phyloP scores from a whole-genome alignment of 2,797 vertebrate genomes.

The Pantherophis alleghaniensis region DNA sequence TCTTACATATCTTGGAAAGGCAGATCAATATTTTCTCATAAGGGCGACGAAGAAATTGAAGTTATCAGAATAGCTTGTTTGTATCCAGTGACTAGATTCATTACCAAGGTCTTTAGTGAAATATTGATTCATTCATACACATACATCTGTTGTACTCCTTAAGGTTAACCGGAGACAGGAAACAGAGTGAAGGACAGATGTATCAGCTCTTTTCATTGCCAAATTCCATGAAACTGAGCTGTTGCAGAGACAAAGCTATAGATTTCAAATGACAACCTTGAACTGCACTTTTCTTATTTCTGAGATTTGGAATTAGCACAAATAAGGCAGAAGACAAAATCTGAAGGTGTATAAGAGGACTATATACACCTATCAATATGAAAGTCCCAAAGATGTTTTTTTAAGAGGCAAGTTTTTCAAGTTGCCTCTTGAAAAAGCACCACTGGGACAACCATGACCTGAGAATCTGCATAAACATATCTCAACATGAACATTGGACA shows the following conservation, averaged over 20 bases:
- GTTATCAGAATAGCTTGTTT: not conserved
- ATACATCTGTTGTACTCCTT: not conserved
- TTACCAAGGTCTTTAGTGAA: not conserved
- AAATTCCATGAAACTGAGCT: not conserved
- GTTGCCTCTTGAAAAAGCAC: no score
- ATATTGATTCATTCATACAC: not conserved
- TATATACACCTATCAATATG: not conserved
- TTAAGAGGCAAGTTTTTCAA: no score
- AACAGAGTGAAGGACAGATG: not conserved
- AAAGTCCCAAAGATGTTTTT: not conserved
- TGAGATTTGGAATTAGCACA: not conserved
- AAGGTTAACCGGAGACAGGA: not conserved
- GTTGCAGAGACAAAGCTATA: not conserved
- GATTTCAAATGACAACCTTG: not conserved
- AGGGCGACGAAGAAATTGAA: not conserved
- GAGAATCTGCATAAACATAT: no score
- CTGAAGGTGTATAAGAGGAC: no score
- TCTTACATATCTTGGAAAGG: not conserved
- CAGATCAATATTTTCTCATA: not conserved
- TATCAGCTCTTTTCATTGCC: not conserved
- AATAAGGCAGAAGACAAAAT: not conserved
- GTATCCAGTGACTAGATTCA: not conserved
- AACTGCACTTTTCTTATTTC: not conserved
- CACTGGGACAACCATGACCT: no score
- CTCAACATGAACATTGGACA: not conserved